Evolutionary conservation across 2,888 invertebrate genomes (phyloP), one percentile per base, ranked within the genome.

Genomic region (Therioaphis trifolii): DNA sequence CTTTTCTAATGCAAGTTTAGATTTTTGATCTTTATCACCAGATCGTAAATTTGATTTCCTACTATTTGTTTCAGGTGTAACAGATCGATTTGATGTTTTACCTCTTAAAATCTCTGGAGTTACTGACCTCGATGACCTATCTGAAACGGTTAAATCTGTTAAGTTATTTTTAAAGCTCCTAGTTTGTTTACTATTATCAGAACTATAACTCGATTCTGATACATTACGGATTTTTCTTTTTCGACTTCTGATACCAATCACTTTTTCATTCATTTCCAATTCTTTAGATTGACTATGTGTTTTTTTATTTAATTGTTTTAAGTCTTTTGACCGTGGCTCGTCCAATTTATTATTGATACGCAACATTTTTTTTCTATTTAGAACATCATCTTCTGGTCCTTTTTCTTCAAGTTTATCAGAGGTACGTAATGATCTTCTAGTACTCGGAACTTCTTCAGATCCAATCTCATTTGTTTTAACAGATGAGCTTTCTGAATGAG

Each of bases 11-110:
- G 61, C 15, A 35, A 68, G 35, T 78, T 66, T 72, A 12, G 61
- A 35, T 52, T 82, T 82, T 3, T 2, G 35, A 5, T 72, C 72
- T 63, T 63, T 61, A 66, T 74, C 74, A n/a, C 52, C 24, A 12
- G 82, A 82, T 0, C 82, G 71, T 4, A 82, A 72, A 4, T 82
- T 82, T n/a, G 82, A 74, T 82, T 82, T 82, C 66, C 82, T 82
- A 74, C 15, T 52, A 1, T 4, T 74, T 24, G 21, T 61, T 49
- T 82, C 72, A 1, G 72, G 72, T 49, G 63, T 72, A 61, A 72
- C 18, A 24, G 63, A 80, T 35, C 61, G 55, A 11, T 29, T 61
- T 11, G 43, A 46, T 7, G 71, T 49, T 29, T 24, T 72, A 35
- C 49, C 14, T 72, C 24, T 49, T 0, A 49, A 2, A 35, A 49